A percentile compares a stretch with the other conserved stretches of the same genome.
phyloP scores from a whole-genome alignment of 1,140 invertebrate genomes.

The Caerostris darwini region DNA sequence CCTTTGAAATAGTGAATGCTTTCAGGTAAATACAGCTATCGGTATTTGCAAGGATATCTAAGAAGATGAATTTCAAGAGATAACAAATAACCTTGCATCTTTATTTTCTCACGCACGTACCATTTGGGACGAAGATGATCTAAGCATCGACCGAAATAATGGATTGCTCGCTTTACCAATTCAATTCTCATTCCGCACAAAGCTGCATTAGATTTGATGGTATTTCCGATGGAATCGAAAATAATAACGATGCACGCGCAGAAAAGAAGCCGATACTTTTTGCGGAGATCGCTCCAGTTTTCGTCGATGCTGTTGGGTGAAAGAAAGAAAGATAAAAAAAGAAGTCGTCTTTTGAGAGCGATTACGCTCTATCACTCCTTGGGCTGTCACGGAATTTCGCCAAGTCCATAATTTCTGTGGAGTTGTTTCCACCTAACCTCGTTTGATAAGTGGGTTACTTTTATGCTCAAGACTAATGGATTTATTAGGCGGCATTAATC shows the following conservation, averaged over 20 bases:
- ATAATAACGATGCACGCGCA: not conserved
- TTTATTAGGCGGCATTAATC: slow-evolving; percentile 47
- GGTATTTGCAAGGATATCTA: too few relatives aligned
- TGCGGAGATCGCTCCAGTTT: not conserved
- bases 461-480: slow-evolving; percentile 51
- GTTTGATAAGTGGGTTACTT: slow-evolving; percentile 36
- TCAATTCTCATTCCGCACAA: not conserved
- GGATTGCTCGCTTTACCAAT: not conserved
- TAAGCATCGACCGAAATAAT: not conserved
- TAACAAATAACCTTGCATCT: too few relatives aligned
- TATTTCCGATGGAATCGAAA: not conserved
- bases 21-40: too few relatives aligned
- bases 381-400: slow-evolving; percentile 48
- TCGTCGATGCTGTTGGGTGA: not conserved
- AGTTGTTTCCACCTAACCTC: slow-evolving; percentile 14
- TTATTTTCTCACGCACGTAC: too few relatives aligned
- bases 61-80: too few relatives aligned
- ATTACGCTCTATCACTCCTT: slow-evolving; percentile 22
- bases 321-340: not conserved
- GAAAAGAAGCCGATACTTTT: not conserved
- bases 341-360: not conserved
- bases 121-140: too few relatives aligned
- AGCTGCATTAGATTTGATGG: not conserved
- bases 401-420: slow-evolving; percentile 47
- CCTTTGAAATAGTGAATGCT: too few relatives aligned